A percentile compares a stretch with the other conserved stretches of the same genome.
These are phyloP conservation scores for Nycticorax nycticorax DNA, from an alignment of 2,113 vertebrate genomes.

Conservation along the genomic window DNA sequence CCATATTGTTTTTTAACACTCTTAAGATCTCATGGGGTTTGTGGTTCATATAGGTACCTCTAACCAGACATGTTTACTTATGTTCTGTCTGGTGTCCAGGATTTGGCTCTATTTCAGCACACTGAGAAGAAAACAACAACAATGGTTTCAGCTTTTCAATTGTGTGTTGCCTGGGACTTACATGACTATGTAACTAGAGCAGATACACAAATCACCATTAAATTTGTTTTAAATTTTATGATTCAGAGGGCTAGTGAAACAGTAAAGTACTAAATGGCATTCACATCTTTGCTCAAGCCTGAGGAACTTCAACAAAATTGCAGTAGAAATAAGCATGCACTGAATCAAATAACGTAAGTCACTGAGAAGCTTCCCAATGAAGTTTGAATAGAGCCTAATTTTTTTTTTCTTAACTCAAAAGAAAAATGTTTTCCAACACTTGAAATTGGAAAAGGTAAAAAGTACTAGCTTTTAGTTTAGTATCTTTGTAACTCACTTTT, in stretches of 20 bases:
- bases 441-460: neutral
- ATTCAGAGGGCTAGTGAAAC: neutral
- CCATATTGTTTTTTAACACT: slow-evolving; percentile 2
- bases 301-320: neutral
- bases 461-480: neutral
- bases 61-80: slow-evolving; percentile 15
- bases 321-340: neutral
- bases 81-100: neutral
- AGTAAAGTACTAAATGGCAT: neutral
- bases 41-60: neutral
- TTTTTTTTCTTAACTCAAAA: neutral
- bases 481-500: neutral
- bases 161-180: neutral
- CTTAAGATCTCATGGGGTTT: slow-evolving; percentile 23
- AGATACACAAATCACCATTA: neutral
- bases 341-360: neutral
- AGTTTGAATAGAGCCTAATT: neutral
- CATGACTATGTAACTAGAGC: neutral
- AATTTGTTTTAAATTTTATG: neutral
- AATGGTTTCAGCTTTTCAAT: neutral
- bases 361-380: neutral
- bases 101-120: neutral
- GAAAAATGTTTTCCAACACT: neutral
- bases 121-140: neutral
- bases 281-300: neutral